Conservation (phyloP, 2,113 vertebrate species). For the Barnardius zonarius region DNA sequence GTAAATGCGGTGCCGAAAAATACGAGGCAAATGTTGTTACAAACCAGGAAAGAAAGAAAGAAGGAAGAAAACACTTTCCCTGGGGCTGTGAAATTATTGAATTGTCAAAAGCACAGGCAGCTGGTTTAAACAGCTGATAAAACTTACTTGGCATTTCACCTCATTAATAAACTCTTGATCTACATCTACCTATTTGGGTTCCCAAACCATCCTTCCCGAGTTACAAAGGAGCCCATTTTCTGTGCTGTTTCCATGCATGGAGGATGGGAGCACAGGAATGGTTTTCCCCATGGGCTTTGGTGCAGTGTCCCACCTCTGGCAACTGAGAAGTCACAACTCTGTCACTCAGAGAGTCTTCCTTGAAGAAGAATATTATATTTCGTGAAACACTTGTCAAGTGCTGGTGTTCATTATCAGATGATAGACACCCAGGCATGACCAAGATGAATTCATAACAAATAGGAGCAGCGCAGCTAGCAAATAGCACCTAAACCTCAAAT, state of each 20-base stretch:
- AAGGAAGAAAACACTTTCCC: conserved; percentile 19
- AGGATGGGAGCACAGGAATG: not conserved
- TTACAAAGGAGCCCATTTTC: not conserved
- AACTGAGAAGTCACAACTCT: not conserved
- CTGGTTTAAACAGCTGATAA: conserved; percentile 13
- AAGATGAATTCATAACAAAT: not conserved
- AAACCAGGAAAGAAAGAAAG: not conserved
- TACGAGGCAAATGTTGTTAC: conserved; percentile 26
- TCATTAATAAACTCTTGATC: conserved; percentile 12
- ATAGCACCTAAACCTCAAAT: not conserved
- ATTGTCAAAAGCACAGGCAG: conserved; percentile 36
- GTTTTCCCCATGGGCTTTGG: not conserved
- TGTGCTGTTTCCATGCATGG: not conserved
- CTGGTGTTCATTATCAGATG: not conserved
- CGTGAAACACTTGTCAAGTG: not conserved
- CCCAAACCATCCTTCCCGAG: not conserved
- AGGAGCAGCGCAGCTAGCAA: not conserved
- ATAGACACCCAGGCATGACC: not conserved
- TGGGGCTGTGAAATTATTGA: conserved; percentile 46
- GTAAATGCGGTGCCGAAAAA: conserved; percentile 18
- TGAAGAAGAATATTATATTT: not conserved
- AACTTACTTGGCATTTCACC: conserved; percentile 7
- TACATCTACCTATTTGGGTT: not conserved
- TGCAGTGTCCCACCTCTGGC: not conserved
- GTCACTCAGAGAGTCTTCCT: not conserved